A percentile compares a stretch with the other conserved stretches of the same genome.
These are phyloP conservation scores for Xenopus laevis DNA, from an alignment of 2,113 vertebrate species.

Conservation along the genomic window DNA sequence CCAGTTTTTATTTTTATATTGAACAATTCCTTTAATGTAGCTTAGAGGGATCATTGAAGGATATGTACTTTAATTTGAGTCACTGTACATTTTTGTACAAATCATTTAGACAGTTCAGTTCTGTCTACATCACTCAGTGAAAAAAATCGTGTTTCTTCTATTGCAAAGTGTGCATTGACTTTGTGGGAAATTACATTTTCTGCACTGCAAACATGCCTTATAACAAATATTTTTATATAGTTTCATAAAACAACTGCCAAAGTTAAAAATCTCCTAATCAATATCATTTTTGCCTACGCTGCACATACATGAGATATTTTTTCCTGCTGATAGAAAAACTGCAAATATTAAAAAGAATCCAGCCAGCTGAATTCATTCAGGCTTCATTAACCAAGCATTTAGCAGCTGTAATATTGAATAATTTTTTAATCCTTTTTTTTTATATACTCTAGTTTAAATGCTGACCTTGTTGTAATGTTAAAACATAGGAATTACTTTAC, in stretches of 20 bases:
- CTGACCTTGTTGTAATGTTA: not conserved
- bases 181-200: not conserved
- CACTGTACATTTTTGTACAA: too few species aligned
- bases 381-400: conserved; percentile 1
- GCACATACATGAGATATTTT: not conserved
- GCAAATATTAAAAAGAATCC: not conserved
- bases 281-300: conserved; percentile 2
- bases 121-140: too few species aligned
- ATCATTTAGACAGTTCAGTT: too few species aligned
- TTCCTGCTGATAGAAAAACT: not conserved
- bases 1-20: too few species aligned
- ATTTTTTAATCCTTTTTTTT: not conserved
- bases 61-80: too few species aligned
- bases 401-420: conserved; percentile 1
- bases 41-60: too few species aligned
- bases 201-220: not conserved
- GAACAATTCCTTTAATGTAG: too few species aligned
- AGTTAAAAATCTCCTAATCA: conserved; percentile 3
- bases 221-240: not conserved
- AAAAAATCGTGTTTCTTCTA: not conserved
- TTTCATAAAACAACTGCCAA: conserved; percentile 3
- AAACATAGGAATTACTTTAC: not conserved
- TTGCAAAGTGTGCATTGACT: not conserved
- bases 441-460: not conserved
- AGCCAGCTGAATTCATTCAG: not conserved